Percentiles rank a stretch among this genome's conserved stretches.
These are phyloP conservation scores for Sabatieria punctata DNA, from an alignment of 2,888 invertebrate genomes.

Conservation along the genomic window DNA sequence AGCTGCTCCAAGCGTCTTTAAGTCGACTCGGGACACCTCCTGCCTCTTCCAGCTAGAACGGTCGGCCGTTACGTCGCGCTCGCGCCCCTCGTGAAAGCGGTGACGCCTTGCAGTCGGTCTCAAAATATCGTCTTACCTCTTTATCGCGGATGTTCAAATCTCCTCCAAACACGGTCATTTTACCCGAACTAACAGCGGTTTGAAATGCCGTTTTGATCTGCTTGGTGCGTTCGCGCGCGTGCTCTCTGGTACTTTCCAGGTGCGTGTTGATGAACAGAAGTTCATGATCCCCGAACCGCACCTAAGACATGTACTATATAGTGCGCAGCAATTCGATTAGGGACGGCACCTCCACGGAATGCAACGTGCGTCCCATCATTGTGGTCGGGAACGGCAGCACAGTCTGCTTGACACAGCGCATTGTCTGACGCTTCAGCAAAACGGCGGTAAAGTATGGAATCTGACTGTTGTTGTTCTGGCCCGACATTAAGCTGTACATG, in stretches of 20 bases:
- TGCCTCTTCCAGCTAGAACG: slow-evolving; percentile 26
- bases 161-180: no score
- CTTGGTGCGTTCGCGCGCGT: slow-evolving; percentile 33
- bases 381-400: slow-evolving; percentile 37
- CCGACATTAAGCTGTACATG: slow-evolving; percentile 34
- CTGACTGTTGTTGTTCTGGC: slow-evolving; percentile 18
- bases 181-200: no score
- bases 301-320: slow-evolving; percentile 17
- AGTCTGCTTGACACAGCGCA: slow-evolving; percentile 33
- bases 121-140: slow-evolving; percentile 35
- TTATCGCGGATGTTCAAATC: slow-evolving; percentile 45
- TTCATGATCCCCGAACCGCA: slow-evolving; percentile 26
- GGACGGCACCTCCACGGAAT: slow-evolving; percentile 36
- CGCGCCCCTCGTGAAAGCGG: no score
- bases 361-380: slow-evolving; percentile 40
- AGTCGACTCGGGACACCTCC: slow-evolving; percentile 36
- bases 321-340: not conserved
- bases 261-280: slow-evolving; percentile 42
- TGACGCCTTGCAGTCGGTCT: no score
- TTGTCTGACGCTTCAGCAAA: slow-evolving; percentile 34
- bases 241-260: slow-evolving; percentile 42
- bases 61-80: not conserved
- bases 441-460: slow-evolving; percentile 37
- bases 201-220: slow-evolving; percentile 27
- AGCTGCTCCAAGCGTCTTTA: slow-evolving; percentile 37